Evolutionary conservation across 1,140 invertebrate genomes (phyloP).

Genomic region (Nautilus pompilius): DNA sequence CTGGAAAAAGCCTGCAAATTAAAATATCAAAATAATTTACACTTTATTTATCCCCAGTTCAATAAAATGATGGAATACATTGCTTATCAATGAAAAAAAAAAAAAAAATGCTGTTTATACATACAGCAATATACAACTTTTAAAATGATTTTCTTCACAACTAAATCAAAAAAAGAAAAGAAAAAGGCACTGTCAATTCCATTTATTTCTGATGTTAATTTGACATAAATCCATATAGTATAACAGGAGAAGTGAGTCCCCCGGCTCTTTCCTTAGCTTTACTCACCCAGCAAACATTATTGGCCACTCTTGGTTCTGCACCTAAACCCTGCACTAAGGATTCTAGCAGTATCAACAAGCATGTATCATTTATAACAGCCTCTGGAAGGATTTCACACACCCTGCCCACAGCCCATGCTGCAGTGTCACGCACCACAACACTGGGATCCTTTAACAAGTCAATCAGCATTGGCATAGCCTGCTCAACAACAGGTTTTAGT

Average conservation of each 20-base stretch:
- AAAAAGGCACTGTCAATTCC: too few species aligned
- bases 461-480: constrained; percentile 94
- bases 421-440: constrained; percentile 93
- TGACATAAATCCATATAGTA: too few species aligned
- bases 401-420: constrained; percentile 96
- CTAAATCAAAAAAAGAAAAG: too few species aligned
- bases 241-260: not conserved
- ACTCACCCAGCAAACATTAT: constrained; percentile 94
- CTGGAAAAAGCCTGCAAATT: constrained; percentile 79
- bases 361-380: constrained; percentile 84
- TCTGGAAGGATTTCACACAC: constrained; percentile 97
- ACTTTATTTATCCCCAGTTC: too few species aligned
- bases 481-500: constrained; percentile 89
- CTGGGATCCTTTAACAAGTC: constrained; percentile 81
- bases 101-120: not conserved
- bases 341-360: constrained; percentile 75
- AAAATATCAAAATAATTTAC: too few species aligned
- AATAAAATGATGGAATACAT: too few species aligned
- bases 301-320: constrained; percentile 91
- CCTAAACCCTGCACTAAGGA: constrained; percentile 81
- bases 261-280: not conserved
- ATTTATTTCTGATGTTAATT: too few species aligned
- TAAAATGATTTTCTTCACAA: too few species aligned
- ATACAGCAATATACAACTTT: not conserved
- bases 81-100: too few species aligned